Conservation (phyloP, 2,888 invertebrate species). For the Clistopyga incitator region DNA sequence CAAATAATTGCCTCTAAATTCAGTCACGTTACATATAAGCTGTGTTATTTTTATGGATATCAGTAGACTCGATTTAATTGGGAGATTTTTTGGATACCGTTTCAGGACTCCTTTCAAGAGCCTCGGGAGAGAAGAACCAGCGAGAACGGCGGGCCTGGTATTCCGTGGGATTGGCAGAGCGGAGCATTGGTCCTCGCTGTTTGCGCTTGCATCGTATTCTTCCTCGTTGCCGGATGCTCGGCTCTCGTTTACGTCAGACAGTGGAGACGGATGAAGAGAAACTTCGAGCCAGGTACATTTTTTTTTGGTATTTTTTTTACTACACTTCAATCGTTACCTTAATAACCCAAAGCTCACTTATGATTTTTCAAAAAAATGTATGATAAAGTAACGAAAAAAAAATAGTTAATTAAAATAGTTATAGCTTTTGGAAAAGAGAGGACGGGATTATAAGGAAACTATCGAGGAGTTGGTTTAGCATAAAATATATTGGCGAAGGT, state of each 20-base stretch:
- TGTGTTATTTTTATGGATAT: no score
- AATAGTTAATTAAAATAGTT: no score
- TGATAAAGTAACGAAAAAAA: no score
- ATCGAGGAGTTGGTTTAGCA: no score
- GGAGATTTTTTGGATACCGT: background rate
- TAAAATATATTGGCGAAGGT: conserved; percentile 2
- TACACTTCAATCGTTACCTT: background rate
- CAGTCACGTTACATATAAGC: background rate
- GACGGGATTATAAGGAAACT: no score
- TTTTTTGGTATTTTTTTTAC: conserved; percentile 49
- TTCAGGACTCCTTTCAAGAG: conserved; percentile 68
- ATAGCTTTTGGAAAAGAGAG: no score
- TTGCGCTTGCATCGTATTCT: conserved; percentile 91
- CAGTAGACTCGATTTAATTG: no score
- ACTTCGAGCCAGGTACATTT: conserved; percentile 89
- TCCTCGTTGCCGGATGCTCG: conserved; percentile 91
- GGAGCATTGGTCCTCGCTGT: conserved; percentile 90
- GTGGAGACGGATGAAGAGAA: conserved; percentile 92
- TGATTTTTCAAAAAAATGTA: background rate
- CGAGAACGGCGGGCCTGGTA: conserved; percentile 79
- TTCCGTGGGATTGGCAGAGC: conserved; percentile 91
- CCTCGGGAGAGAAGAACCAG: conserved; percentile 73
- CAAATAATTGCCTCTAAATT: background rate
- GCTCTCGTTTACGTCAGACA: conserved; percentile 92
- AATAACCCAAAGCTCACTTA: no score